These are phyloP conservation scores for Phrynocephalus vlangalii DNA, from an alignment of 2,797 vertebrate species.

Conservation along the genomic window DNA sequence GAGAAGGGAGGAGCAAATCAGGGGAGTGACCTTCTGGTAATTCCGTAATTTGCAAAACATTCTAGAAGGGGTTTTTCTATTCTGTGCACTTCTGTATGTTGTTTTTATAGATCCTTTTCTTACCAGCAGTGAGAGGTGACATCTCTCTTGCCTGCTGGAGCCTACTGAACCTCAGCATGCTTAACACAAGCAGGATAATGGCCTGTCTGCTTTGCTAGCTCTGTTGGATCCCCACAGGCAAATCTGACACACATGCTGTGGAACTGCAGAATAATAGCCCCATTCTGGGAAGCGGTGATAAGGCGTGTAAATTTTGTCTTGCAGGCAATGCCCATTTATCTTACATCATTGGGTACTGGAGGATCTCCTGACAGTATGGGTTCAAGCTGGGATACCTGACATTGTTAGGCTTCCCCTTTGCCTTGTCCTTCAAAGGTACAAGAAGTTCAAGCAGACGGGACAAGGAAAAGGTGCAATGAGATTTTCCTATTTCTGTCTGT, in stretches of 20 bases:
- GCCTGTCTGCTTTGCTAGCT: slow-evolving; percentile 7
- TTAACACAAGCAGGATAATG: slow-evolving; percentile 18
- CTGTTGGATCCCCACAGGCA: slow-evolving; percentile 14
- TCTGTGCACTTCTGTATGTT: not conserved
- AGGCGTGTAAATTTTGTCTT: not conserved
- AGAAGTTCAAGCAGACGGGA: not conserved
- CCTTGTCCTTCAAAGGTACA: not conserved
- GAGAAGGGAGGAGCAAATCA: not conserved
- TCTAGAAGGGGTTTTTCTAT: not conserved
- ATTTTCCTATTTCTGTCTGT: too few species aligned
- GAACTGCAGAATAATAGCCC: slow-evolving; percentile 17
- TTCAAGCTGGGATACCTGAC: not conserved
- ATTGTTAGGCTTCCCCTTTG: not conserved
- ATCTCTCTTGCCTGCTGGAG: slow-evolving; percentile 16
- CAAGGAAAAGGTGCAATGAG: not conserved
- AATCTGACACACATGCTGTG: slow-evolving; percentile 25
- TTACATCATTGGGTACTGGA: not conserved
- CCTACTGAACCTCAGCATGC: not conserved
- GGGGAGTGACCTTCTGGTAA: not conserved
- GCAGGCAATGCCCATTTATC: not conserved
- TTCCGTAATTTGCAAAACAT: not conserved
- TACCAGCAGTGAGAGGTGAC: not conserved
- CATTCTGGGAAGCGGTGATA: not conserved
- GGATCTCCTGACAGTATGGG: not conserved
- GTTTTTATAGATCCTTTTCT: not conserved